These are phyloP conservation scores for Triops longicaudatus DNA, from an alignment of 1,140 invertebrate species.

Conservation along the genomic window DNA sequence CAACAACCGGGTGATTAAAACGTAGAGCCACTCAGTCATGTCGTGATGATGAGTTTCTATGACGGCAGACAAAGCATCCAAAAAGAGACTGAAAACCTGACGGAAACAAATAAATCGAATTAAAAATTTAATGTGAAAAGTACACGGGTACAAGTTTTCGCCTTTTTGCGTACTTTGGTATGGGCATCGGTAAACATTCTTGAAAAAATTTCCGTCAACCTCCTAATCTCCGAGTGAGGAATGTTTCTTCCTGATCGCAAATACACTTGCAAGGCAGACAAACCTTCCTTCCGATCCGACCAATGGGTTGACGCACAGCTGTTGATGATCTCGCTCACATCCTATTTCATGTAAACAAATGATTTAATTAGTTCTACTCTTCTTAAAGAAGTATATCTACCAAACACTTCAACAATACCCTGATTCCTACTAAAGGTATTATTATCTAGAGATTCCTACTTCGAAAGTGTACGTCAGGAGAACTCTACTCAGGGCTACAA, in stretches of 20 bases:
- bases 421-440: too few relatives aligned
- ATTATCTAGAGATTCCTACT: too few relatives aligned
- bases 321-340: conserved; percentile 79
- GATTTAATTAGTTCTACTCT: conserved; percentile 23
- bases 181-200: conserved; percentile 98
- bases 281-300: conserved; percentile 84
- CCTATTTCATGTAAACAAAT: conserved; percentile 43
- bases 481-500: too few relatives aligned
- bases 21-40: conserved; percentile 82
- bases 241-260: conserved; percentile 61
- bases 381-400: conserved; percentile 8
- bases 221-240: conserved; percentile 58
- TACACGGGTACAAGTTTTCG: neutral
- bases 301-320: conserved; percentile 79
- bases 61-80: conserved; percentile 83
- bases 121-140: too few relatives aligned
- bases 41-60: conserved; percentile 76
- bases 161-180: conserved; percentile 56
- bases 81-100: conserved; percentile 77
- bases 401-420: too few relatives aligned
- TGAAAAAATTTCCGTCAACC: conserved; percentile 81
- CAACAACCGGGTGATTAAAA: conserved; percentile 65
- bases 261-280: conserved; percentile 68
- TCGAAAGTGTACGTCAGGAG: too few relatives aligned
- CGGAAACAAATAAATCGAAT: too few relatives aligned